Conservation (phyloP, 2,888 invertebrate species). For the Lypha dubia region DNA sequence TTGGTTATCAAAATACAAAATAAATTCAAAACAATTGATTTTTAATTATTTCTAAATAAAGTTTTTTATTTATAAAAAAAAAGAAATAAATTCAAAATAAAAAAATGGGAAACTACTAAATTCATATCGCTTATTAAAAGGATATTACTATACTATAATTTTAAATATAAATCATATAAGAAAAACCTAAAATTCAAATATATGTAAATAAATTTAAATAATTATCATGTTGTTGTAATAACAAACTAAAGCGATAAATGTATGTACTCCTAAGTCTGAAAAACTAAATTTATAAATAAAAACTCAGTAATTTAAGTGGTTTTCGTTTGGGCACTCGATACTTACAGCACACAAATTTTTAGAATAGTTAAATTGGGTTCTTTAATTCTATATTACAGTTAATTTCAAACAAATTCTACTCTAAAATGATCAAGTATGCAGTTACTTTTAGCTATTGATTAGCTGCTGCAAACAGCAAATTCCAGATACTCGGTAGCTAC, state of each 20-base stretch:
- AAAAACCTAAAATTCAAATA: neutral
- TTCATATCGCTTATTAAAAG: slow-evolving; percentile 34
- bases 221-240: neutral
- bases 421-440: no score
- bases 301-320: slow-evolving; percentile 34
- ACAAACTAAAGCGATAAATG: neutral
- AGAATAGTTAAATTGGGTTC: no score
- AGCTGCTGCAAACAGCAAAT: no score
- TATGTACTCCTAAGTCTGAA: no score
- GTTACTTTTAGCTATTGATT: no score
- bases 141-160: slow-evolving; percentile 20
- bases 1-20: slow-evolving; percentile 59
- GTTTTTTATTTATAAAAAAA: neutral
- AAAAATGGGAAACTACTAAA: slow-evolving; percentile 16
- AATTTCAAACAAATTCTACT: no score
- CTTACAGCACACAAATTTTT: no score
- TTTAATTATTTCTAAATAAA: slow-evolving; percentile 8
- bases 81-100: slow-evolving; percentile 19
- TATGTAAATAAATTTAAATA: neutral
- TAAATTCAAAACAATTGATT: slow-evolving; percentile 31
- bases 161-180: neutral
- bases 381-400: no score
- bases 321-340: no score
- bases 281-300: neutral
- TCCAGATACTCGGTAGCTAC: no score